Conservation (phyloP, 2,888 invertebrate genomes). For the Metacarcinus magister region DNA sequence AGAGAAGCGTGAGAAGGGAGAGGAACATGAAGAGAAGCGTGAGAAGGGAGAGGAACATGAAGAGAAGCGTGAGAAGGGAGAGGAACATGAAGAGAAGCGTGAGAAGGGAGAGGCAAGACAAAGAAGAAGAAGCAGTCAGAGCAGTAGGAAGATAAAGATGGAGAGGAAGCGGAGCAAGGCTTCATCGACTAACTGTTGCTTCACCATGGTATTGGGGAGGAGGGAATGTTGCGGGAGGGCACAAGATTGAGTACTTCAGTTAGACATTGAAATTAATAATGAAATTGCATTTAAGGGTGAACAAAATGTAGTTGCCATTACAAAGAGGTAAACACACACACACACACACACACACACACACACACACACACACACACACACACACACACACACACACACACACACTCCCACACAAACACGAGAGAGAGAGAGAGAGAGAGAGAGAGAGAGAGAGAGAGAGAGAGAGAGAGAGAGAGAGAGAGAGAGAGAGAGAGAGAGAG, state of each 20-base stretch:
- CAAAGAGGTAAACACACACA: too few species aligned
- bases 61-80: background rate
- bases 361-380: too few species aligned
- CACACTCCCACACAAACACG: too few species aligned
- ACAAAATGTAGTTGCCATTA: background rate
- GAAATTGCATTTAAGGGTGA: background rate
- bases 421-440: too few species aligned
- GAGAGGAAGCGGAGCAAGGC: background rate
- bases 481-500: too few species aligned
- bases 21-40: background rate
- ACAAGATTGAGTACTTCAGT: background rate
- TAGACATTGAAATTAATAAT: background rate
- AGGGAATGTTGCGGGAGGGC: background rate
- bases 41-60: background rate
- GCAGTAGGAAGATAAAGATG: background rate
- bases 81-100: background rate
- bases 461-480: too few species aligned
- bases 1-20: background rate
- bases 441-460: too few species aligned
- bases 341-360: too few species aligned
- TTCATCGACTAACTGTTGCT: background rate
- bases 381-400: too few species aligned
- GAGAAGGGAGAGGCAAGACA: background rate
- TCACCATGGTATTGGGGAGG: background rate
- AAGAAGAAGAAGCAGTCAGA: background rate